A percentile compares a stretch with the other conserved stretches of the same genome.
Conservation (phyloP, 2,113 vertebrate species). For the Lampris megalopsis region DNA sequence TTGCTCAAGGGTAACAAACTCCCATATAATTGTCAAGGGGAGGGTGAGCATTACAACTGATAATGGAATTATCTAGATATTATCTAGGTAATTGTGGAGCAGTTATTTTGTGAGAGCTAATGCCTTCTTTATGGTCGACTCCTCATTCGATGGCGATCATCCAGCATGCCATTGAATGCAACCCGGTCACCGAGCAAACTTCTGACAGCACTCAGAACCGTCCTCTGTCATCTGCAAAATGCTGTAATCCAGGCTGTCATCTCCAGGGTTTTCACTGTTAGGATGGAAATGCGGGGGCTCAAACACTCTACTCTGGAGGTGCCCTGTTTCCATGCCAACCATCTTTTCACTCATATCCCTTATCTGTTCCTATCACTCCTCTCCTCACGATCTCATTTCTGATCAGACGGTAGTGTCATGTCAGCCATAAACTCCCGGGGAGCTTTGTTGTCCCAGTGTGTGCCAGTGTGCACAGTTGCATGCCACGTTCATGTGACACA, state of each 20-base stretch:
- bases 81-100: too few species aligned
- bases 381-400: conserved; percentile 2
- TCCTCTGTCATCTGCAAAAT: conserved; percentile 36
- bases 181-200: conserved; percentile 1
- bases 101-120: too few species aligned
- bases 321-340: conserved; percentile 68
- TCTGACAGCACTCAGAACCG: conserved; percentile 11
- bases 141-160: too few species aligned
- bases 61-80: too few species aligned
- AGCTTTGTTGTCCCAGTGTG: too few species aligned
- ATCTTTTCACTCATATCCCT: conserved; percentile 45
- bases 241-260: conserved; percentile 31
- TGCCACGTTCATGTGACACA: too few species aligned
- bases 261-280: conserved; percentile 42
- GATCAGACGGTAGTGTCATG: neutral
- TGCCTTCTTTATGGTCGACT: too few species aligned
- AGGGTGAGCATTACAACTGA: too few species aligned
- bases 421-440: too few species aligned
- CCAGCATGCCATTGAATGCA: neutral
- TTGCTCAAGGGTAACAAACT: too few species aligned
- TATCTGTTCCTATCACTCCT: conserved; percentile 13
- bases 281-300: conserved; percentile 36
- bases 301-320: conserved; percentile 18
- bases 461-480: too few species aligned
- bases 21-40: too few species aligned